Percentiles rank a stretch among this genome's conserved stretches.
Evolutionary conservation across 2,888 invertebrate species (phyloP).

Genomic region (Altica lythri): DNA sequence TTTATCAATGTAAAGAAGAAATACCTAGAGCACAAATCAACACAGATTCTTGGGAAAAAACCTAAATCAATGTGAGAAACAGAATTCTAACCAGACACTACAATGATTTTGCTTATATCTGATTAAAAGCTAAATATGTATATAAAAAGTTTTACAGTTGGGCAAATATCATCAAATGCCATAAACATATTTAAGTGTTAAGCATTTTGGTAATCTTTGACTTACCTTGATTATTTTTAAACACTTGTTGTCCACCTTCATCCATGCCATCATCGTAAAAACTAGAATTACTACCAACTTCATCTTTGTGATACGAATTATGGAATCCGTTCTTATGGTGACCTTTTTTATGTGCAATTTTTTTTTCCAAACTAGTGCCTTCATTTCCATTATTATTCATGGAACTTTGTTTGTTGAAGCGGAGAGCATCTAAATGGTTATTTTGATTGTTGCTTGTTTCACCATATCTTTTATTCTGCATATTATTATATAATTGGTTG

Average conservation of each 20-base stretch:
- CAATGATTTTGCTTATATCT: no score
- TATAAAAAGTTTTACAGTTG: no score
- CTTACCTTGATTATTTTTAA: constrained; percentile 49
- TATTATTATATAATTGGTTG: constrained; percentile 45
- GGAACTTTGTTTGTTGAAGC: constrained; percentile 49
- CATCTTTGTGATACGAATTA: constrained; percentile 72
- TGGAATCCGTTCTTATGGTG: constrained; percentile 72
- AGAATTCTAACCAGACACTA: no score
- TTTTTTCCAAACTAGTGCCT: constrained; percentile 45
- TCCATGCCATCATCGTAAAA: constrained; percentile 68
- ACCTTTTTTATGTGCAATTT: constrained; percentile 66
- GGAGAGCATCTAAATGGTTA: constrained; percentile 46
- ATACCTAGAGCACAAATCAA: no score
- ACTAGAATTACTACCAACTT: constrained; percentile 70
- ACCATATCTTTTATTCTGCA: constrained; percentile 48
- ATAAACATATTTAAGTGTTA: no score
- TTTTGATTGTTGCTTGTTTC: constrained; percentile 48
- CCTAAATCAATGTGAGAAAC: no score
- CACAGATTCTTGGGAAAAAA: no score
- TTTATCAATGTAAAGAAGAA: no score
- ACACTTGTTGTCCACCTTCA: constrained; percentile 54
- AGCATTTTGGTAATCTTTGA: no score
- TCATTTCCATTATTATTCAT: constrained; percentile 48
- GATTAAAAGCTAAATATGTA: no score
- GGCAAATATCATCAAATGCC: no score